These are phyloP conservation scores for Parotia lawesii DNA, from an alignment of 2,113 vertebrate genomes.

Conservation along the genomic window DNA sequence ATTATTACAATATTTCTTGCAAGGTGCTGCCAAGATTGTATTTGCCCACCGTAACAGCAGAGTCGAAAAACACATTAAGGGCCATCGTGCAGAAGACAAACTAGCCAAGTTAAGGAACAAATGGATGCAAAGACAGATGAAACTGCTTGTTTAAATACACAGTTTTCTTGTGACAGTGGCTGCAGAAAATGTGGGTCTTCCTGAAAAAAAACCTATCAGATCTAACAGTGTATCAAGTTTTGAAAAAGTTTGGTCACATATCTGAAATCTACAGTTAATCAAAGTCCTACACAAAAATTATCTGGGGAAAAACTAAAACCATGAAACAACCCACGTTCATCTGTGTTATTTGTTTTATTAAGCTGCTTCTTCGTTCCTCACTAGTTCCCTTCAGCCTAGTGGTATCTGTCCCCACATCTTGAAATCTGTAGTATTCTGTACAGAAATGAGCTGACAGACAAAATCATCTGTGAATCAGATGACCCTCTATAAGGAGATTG, in stretches of 20 bases:
- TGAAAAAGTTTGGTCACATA: background rate
- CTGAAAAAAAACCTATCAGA: background rate
- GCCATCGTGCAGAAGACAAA: background rate
- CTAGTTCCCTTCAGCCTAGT: background rate
- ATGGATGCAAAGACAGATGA: background rate
- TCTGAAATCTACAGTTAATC: background rate
- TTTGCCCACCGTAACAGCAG: background rate
- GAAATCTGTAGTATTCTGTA: background rate
- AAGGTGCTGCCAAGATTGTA: background rate
- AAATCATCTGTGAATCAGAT: background rate
- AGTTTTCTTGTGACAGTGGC: background rate
- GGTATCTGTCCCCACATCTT: background rate
- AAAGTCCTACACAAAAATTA: background rate
- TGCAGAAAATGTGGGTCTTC: background rate
- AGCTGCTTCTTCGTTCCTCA: background rate
- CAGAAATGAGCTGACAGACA: background rate
- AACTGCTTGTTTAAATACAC: background rate
- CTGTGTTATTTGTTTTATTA: background rate
- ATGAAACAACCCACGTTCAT: background rate
- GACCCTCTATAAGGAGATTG: background rate
- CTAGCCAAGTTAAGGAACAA: background rate
- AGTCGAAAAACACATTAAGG: background rate
- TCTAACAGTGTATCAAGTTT: background rate
- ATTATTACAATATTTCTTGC: background rate
- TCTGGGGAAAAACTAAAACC: background rate